These are phyloP conservation scores for Brotula barbata DNA, from an alignment of 2,797 vertebrate genomes.

Conservation along the genomic window DNA sequence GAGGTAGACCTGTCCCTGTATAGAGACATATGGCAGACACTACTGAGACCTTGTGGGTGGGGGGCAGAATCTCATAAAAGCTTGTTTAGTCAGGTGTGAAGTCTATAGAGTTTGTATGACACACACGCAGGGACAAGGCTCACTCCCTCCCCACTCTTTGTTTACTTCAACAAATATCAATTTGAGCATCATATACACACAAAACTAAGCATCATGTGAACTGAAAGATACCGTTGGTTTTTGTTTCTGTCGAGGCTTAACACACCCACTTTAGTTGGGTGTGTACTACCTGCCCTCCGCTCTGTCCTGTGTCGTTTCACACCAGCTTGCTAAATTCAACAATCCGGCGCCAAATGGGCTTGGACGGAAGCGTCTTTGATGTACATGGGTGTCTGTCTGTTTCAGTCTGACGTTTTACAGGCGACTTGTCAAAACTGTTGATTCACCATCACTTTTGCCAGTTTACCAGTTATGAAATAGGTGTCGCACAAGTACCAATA, in stretches of 20 bases:
- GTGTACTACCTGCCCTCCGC: constrained; percentile 43
- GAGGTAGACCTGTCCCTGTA: constrained; percentile 39
- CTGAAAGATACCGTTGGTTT: not conserved
- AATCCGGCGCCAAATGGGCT: constrained; percentile 73
- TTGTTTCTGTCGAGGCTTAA: constrained; percentile 3
- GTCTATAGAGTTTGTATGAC: constrained; percentile 24
- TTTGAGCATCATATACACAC: not conserved
- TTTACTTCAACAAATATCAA: not conserved
- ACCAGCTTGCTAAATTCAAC: constrained; percentile 73
- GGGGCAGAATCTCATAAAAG: not conserved
- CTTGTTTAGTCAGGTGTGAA: constrained; percentile 67
- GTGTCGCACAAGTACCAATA: constrained; percentile 76
- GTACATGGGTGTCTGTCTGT: constrained; percentile 57
- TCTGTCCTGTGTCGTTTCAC: constrained; percentile 59
- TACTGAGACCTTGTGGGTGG: not conserved
- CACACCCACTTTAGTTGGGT: constrained; percentile 10
- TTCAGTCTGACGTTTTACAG: constrained; percentile 71
- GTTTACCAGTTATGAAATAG: constrained; percentile 62
- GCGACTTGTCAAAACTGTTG: constrained; percentile 77
- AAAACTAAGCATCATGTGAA: too few species aligned
- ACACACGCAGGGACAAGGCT: constrained; percentile 3
- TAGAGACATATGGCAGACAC: constrained; percentile 9
- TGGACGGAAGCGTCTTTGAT: constrained; percentile 76
- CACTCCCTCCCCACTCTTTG: not conserved
- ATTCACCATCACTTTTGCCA: constrained; percentile 69